Base-by-base conservation (phyloP, 1,140 invertebrate species). In the Spodoptera litura region DNA sequence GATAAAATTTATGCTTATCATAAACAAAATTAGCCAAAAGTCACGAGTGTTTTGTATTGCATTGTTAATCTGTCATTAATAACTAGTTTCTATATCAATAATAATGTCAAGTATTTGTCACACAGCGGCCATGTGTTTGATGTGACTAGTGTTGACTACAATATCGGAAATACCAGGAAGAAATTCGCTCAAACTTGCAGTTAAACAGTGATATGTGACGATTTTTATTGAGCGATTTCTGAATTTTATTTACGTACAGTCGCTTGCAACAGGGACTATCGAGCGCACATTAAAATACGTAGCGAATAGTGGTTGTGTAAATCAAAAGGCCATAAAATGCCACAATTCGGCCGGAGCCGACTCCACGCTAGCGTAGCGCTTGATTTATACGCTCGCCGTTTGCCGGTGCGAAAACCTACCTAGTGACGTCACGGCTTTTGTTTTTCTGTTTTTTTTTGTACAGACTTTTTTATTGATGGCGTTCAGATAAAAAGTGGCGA, bases 341-440 rank as follows among this genome's bases (percentile, higher is more conserved):
- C 91, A 83, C 89, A 89, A 88, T 89, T 86, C 84, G 86, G 83
- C 76, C 78, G 88, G 80, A 91, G 91, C 89, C 88, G 85, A 86
- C 90, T 94, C 93, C 88, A 88, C 84, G 83, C 86, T 89, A 87
- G 88, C 85, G 83, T 38, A 87, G 82, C 89, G 78, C 78, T 86
- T 93, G 93, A 94, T 94, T 93, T 94, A 94, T 92, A 85, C 88
- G 81, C 83, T 85, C 87, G 79, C 88, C 87, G 87, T 59, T 84
- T 88, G 90, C 88, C 89, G 88, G 89, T 85, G 91, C 88, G 90
- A 91, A 83, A 86, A 88, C 89, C 88, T 87, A 90, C 87, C 88
- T 88, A 83, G 89, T 92, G 92, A 93, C 91, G 93, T 93, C 89
- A 89, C 88, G 79, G 84, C 83, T 88, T 91, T 91, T 92, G 88